phyloP scores from a whole-genome alignment of 2,113 vertebrate species.

The Probosciger aterrimus region DNA sequence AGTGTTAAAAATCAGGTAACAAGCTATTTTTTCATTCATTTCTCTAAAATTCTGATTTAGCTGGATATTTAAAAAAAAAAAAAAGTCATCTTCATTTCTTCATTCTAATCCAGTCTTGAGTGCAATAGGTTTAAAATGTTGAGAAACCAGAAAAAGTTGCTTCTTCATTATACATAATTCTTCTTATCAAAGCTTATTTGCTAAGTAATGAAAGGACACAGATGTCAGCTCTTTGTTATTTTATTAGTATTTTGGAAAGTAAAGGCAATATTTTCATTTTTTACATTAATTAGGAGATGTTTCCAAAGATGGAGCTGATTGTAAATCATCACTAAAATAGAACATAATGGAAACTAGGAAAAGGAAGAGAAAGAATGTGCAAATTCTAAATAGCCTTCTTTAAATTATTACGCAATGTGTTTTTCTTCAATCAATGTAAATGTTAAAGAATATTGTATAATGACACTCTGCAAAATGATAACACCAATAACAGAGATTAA shows the following conservation, averaged over 20 bases:
- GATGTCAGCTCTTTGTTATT: neutral
- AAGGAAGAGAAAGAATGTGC: neutral
- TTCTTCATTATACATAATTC: neutral
- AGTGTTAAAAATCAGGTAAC: neutral
- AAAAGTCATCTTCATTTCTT: neutral
- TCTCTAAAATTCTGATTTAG: neutral
- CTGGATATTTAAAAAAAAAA: neutral
- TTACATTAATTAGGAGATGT: neutral
- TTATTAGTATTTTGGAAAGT: neutral
- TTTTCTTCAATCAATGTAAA: neutral
- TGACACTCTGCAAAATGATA: slow-evolving; percentile 1
- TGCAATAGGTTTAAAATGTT: neutral
- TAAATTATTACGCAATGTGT: neutral
- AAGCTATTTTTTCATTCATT: neutral
- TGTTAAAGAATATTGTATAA: slow-evolving; percentile 3
- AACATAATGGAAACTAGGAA: neutral
- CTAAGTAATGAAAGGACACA: neutral
- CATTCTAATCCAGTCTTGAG: neutral
- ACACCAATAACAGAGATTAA: slow-evolving; percentile 10
- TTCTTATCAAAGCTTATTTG: neutral
- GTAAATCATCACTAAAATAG: neutral
- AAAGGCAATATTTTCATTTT: neutral
- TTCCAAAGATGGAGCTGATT: neutral
- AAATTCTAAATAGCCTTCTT: neutral
- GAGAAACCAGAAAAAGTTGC: neutral